Evolutionary conservation across 1,140 invertebrate species (phyloP), one percentile per base, ranked within the genome.

Genomic region (Bombus fervidus): DNA sequence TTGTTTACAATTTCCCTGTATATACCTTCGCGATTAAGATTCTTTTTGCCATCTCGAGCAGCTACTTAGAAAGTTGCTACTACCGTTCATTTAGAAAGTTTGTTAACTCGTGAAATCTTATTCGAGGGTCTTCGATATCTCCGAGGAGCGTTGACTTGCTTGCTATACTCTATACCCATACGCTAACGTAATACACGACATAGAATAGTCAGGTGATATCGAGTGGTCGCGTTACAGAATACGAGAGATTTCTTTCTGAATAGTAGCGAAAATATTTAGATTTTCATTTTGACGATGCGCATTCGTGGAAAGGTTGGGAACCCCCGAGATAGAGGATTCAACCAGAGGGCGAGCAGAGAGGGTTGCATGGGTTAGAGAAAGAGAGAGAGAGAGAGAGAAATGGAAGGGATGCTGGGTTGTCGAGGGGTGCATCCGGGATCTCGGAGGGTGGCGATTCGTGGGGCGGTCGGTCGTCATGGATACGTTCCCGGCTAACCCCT

Each of bases 401-500:
- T 62, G 59, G 84, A 86, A 87, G 90, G 89, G 90, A 87, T 89
- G 91, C 87, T 86, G 90, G 85, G 90, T 89, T 91, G 86, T 78
- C 89, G 90, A 91, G 86, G 91, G 87, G 90, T 91, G 91, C 88
- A 94, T 94, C 93, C 93, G 92, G 93, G 92, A 94, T 94, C 88
- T 90, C 89, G 53, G 91, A 93, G 93, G 93, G 92, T 93, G 90
- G 87, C 82, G 86, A 89, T 91, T 92, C 90, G 93, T 91, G 91
- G 95, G 94, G 95, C 94, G 94, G 94, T 95, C 94, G 93, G 95
- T 95, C 91, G 94, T 91, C 94, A 95, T 95, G 93, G 94, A 94
- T 92, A 95, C 95, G 92, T 88, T 91, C 87, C 88, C 88, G 90
- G 92, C 92, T 93, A 93, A 93, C 92, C 92, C 92, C 91, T 90